Conservation (phyloP, 2,888 invertebrate species). For the Acronicta aceris region DNA sequence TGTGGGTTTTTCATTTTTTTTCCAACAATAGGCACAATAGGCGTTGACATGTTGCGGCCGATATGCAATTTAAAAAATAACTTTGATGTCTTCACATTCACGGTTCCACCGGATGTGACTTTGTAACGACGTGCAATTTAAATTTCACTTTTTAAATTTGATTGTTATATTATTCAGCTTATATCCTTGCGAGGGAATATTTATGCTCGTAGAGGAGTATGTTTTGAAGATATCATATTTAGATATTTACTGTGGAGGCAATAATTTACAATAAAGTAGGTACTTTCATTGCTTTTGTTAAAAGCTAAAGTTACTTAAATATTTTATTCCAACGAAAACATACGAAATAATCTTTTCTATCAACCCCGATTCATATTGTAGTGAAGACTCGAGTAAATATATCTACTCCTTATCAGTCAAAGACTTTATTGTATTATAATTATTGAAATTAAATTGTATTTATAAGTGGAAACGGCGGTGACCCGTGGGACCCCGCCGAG, state of each 20-base stretch:
- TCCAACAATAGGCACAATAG: conserved; percentile 77
- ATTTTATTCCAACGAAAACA: background rate
- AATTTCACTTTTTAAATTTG: conserved; percentile 75
- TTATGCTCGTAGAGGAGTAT: conserved; percentile 25
- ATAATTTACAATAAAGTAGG: background rate
- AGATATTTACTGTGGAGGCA: conserved; percentile 4
- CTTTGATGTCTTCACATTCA: conserved; percentile 74
- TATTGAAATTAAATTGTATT: conserved; percentile 87
- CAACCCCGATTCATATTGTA: conserved; percentile 54
- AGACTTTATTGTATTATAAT: conserved; percentile 84
- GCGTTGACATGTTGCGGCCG: conserved; percentile 86
- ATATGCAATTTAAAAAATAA: conserved; percentile 77
- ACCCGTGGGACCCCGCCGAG: conserved; percentile 73
- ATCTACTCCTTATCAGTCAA: conserved; percentile 78
- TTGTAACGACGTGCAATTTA: conserved; percentile 71
- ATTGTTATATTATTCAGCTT: conserved; percentile 51
- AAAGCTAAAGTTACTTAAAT: background rate
- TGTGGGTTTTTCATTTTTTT: conserved; percentile 70
- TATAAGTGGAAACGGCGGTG: conserved; percentile 78
- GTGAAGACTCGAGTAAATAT: conserved; percentile 38
- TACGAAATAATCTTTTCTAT: conserved; percentile 38
- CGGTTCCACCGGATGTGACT: conserved; percentile 77
- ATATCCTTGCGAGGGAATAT: conserved; percentile 43
- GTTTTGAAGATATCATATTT: conserved; percentile 17
- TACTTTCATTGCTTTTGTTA: background rate